phyloP scores from a whole-genome alignment of 37 sponge, comb jelly and placozoan genomes.

The Aphrocallistes beatrix region DNA sequence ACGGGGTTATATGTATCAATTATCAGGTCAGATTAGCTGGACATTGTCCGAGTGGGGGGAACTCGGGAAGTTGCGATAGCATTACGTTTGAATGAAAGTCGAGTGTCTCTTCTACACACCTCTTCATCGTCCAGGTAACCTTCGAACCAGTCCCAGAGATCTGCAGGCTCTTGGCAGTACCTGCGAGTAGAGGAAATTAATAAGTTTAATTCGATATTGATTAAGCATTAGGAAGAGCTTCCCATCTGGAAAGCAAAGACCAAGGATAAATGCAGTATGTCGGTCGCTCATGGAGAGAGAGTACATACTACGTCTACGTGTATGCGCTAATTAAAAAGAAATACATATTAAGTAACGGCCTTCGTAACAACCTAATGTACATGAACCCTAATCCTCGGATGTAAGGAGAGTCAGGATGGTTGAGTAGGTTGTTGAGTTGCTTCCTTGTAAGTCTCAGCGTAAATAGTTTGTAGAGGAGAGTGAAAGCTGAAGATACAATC shows the following conservation, averaged over 20 bases:
- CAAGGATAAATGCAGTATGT: too few species aligned
- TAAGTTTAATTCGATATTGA: too few species aligned
- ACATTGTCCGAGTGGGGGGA: background rate
- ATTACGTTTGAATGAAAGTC: background rate
- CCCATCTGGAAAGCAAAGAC: too few species aligned
- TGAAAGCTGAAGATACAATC: slow-evolving; percentile 87
- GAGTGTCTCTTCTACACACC: slow-evolving; percentile 44
- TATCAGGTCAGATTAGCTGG: slow-evolving; percentile 4
- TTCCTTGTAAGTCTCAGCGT: slow-evolving; percentile 90
- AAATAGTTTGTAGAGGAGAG: slow-evolving; percentile 93
- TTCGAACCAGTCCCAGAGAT: slow-evolving; percentile 89
- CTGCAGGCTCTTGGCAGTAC: slow-evolving; percentile 87
- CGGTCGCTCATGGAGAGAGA: too few species aligned
- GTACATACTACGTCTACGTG: too few species aligned
- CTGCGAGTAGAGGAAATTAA: slow-evolving; percentile 27
- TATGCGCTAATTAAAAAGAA: too few species aligned
- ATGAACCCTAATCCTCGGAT: slow-evolving; percentile 90
- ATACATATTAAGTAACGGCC: background rate
- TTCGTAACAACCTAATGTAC: slow-evolving; percentile 73
- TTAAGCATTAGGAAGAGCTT: too few species aligned
- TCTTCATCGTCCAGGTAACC: slow-evolving; percentile 87
- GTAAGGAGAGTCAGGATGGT: slow-evolving; percentile 80
- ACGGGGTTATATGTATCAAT: too few species aligned
- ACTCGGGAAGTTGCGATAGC: background rate
- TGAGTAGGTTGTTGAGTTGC: slow-evolving; percentile 80